These are phyloP conservation scores for Potamilus streckersoni DNA, from an alignment of 1,140 invertebrate genomes.

Conservation along the genomic window DNA sequence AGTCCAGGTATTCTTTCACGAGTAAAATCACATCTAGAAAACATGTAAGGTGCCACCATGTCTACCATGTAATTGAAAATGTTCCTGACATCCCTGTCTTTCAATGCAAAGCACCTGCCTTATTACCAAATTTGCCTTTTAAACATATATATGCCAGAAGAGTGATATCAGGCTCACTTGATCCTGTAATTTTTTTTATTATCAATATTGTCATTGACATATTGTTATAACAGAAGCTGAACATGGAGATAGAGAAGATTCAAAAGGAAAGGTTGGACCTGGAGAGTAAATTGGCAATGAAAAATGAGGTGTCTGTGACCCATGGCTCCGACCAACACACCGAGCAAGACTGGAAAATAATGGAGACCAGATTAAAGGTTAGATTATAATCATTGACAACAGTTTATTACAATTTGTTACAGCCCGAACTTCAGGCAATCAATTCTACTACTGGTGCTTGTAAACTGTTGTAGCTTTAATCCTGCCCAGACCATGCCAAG, in stretches of 20 bases:
- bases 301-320: conserved; percentile 28
- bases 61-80: no score
- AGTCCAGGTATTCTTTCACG: no score
- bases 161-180: no score
- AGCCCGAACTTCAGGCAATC: background rate
- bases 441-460: background rate
- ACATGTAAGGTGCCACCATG: no score
- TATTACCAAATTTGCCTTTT: no score
- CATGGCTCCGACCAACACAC: conserved; percentile 28
- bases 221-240: conserved; percentile 49
- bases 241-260: conserved; percentile 50
- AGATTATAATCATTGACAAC: conserved; percentile 4
- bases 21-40: no score
- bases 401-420: background rate
- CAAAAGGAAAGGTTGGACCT: conserved; percentile 39
- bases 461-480: background rate
- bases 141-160: no score
- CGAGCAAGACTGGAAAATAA: conserved; percentile 53
- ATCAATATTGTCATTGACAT: background rate
- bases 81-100: no score
- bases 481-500: no score
- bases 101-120: no score
- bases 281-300: conserved; percentile 25
- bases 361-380: conserved; percentile 59
- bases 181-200: no score